phyloP scores from a whole-genome alignment of 2,797 vertebrate species.

The Tauraco hartlaubi region DNA sequence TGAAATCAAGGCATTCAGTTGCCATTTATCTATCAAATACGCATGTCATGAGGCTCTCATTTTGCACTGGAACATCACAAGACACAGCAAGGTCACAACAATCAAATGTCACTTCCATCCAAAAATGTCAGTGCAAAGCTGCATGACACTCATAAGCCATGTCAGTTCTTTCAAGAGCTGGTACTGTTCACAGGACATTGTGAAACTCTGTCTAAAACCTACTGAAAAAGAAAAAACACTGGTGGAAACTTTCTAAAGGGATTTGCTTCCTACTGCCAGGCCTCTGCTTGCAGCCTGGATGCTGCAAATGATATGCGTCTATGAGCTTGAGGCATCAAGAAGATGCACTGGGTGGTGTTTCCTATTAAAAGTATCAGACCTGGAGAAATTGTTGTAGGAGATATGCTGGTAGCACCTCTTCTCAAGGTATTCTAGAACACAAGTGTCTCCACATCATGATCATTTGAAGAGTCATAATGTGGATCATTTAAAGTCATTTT shows the following conservation, averaged over 20 bases:
- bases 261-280: not conserved
- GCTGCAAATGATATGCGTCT: not conserved
- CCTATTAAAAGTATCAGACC: not conserved
- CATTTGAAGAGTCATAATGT: not conserved
- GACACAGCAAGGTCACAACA: conserved; percentile 37
- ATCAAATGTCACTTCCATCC: conserved; percentile 45
- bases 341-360: not conserved
- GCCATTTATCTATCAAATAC: not conserved
- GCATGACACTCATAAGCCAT: not conserved
- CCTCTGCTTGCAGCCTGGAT: not conserved
- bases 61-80: conserved; percentile 32
- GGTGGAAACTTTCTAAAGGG: not conserved
- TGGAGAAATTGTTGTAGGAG: not conserved
- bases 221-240: not conserved
- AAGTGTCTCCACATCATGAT: not conserved
- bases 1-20: conserved; percentile 34
- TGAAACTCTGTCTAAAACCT: not conserved
- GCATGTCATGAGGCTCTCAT: not conserved
- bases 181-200: not conserved
- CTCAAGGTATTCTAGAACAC: not conserved
- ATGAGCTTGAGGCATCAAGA: not conserved
- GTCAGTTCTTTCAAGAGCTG: conserved; percentile 23
- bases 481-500: not conserved
- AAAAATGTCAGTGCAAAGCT: conserved; percentile 24
- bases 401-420: not conserved